phyloP scores from a whole-genome alignment of 1,140 invertebrate species.

The Atta cephalotes region DNA sequence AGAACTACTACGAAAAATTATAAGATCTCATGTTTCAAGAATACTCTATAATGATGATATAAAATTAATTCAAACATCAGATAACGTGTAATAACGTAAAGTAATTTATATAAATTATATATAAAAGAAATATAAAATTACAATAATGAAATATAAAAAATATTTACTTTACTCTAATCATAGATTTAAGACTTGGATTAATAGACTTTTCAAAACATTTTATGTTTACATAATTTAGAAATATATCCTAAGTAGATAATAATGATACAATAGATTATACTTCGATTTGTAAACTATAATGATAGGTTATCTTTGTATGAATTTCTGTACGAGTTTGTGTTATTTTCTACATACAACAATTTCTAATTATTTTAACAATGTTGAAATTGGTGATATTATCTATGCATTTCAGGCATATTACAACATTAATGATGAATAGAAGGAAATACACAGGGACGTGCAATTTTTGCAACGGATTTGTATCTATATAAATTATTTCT shows the following conservation, averaged over 20 bases:
- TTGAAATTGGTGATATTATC: neutral
- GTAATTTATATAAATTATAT: neutral
- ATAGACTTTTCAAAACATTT: neutral
- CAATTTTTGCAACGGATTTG: too few species aligned
- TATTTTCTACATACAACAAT: neutral
- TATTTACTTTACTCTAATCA: neutral
- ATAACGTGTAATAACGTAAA: neutral
- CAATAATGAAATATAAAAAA: constrained; percentile 1
- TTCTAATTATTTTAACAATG: neutral
- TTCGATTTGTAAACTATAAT: neutral
- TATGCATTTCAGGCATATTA: too few species aligned
- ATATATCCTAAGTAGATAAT: neutral
- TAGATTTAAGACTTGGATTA: neutral
- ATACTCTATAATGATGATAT: neutral
- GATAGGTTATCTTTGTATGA: neutral
- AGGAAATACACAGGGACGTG: too few species aligned
- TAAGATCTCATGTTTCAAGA: neutral
- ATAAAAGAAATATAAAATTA: neutral
- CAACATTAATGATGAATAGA: too few species aligned
- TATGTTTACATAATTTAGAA: neutral
- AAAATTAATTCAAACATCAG: constrained; percentile 1
- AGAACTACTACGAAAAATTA: neutral
- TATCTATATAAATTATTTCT: too few species aligned
- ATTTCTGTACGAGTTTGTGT: neutral
- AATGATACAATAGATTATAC: too few species aligned